These are phyloP conservation scores for Huso huso DNA, from an alignment of 2,797 vertebrate species.

Conservation along the genomic window DNA sequence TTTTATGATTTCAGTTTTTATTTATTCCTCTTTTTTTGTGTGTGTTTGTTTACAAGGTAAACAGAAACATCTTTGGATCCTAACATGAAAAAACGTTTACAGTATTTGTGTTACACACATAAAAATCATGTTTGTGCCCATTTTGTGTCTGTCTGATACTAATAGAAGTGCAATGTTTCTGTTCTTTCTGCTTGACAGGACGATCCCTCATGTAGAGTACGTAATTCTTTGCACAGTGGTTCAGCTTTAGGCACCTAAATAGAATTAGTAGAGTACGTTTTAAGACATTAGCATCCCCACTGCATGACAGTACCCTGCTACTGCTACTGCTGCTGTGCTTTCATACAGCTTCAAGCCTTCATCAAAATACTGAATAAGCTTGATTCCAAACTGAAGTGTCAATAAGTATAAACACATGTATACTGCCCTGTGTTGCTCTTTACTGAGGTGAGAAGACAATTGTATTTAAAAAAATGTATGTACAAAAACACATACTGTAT, in stretches of 20 bases:
- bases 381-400: too few species aligned
- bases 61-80: too few species aligned
- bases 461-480: neutral
- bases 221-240: constrained; percentile 31
- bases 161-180: constrained; percentile 33
- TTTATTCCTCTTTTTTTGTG: too few species aligned
- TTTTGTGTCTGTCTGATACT: constrained; percentile 34
- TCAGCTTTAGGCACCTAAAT: constrained; percentile 11
- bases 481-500: neutral
- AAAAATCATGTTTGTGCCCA: too few species aligned
- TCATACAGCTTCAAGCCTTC: neutral
- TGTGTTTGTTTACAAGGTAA: too few species aligned
- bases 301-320: neutral
- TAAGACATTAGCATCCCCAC: neutral
- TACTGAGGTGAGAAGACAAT: neutral
- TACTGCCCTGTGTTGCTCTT: neutral
- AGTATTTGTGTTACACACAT: too few species aligned
- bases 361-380: neutral
- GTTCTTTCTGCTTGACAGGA: constrained; percentile 33
- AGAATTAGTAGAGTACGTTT: neutral
- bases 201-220: constrained; percentile 37
- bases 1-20: too few species aligned
- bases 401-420: neutral
- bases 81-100: too few species aligned
- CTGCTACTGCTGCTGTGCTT: constrained; percentile 2